Evolutionary conservation across 2,113 vertebrate species (phyloP).

Genomic region (Poecilia latipinna): DNA sequence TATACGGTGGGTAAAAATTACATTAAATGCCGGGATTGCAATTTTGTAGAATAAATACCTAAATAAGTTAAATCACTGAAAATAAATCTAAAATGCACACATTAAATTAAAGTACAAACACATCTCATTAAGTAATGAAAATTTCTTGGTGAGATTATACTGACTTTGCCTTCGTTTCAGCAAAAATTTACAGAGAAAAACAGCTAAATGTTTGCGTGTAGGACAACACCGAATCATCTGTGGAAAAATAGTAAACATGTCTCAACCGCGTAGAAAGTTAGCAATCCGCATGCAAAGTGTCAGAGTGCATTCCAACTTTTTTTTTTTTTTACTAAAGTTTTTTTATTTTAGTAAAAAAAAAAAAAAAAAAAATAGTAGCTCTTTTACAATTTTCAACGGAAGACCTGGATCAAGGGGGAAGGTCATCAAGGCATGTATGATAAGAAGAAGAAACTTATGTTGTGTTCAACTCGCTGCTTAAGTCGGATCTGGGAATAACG

Average conservation of each 20-base stretch:
- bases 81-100: not conserved
- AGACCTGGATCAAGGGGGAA: constrained; percentile 50
- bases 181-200: constrained; percentile 13
- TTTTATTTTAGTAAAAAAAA: constrained; percentile 11
- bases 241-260: constrained; percentile 37
- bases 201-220: not conserved
- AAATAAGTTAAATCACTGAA: not conserved
- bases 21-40: not conserved
- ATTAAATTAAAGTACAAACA: not conserved
- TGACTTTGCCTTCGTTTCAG: not conserved
- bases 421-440: not conserved
- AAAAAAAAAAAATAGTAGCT: constrained; percentile 36
- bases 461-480: not conserved
- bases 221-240: not conserved
- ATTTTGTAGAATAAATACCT: not conserved
- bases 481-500: not conserved
- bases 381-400: constrained; percentile 51
- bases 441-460: not conserved
- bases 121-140: not conserved
- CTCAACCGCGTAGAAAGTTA: constrained; percentile 26
- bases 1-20: not conserved
- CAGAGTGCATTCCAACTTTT: constrained; percentile 34
- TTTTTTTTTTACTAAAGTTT: too few species aligned
- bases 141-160: not conserved
- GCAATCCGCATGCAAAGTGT: constrained; percentile 55